Evolutionary conservation across 2,888 invertebrate genomes (phyloP), one percentile per base, ranked within the genome.

Genomic region (Noctuana brunneofusca): DNA sequence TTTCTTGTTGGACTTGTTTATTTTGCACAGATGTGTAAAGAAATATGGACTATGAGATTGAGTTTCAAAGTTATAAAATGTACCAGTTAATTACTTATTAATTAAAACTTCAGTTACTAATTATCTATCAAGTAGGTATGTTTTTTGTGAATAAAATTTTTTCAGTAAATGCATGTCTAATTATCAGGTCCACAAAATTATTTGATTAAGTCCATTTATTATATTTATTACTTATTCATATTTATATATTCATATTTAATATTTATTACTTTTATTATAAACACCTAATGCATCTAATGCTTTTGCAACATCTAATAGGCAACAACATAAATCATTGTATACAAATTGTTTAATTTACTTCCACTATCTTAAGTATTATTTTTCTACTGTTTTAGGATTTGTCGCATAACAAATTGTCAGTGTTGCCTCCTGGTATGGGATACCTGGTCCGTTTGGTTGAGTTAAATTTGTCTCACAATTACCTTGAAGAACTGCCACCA

Each of bases 341-440:
- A 24, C 4, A 24, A 24, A 24, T 3, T 2, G n/a, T 30, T 41
- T 16, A 9, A 9, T 9, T 16, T 14, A 38, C 4, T 41, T 16
- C n/a, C 5, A 41, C 16, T 16, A 9, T 9, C 6, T 16, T n/a
- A 9, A 41, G 16, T 41, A 16, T 16, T 41, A 9, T 9, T 41
- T 41, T 41, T 16, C 2, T 41, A 16, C 3, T 43, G 27, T 77
- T 89, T 63, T 83, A 97, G 97, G 96, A 97, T 87, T 83, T 96
- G 71, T 96, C 96, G 35, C 92, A 95, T 87, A 97, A 97, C 88
- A 92, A 94, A 75, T 84, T 98, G 85, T 91, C 91, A 68, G 86
- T 83, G 65, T 82, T 98, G 78, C 97, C 97, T 24, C 92, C 94
- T 67, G 96, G 96, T 75, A 94, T 97, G 92, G 97, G 97, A 68